Base-by-base conservation (phyloP, 2,113 vertebrate species). In the Zosterops hypoxanthus region DNA sequence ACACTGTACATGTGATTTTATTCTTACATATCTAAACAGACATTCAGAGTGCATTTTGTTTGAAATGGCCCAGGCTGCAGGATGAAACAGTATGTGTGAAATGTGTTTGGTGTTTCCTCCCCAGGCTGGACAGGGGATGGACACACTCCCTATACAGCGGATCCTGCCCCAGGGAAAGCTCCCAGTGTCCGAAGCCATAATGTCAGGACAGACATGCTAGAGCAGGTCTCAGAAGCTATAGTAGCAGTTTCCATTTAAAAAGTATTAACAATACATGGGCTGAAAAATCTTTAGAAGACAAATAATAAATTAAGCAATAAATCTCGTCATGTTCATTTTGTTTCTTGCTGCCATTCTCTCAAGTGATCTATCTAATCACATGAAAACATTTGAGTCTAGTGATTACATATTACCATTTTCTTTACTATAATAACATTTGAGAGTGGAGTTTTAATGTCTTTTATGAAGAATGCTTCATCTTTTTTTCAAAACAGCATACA, bases 81-180 rank as follows among this genome's bases (percentile, higher is more conserved):
- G 34, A 55, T 34, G 39, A 83, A 31, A 14, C 26, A 19, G 2
- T 0, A 0, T 34, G 25, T 7, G 28, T 8, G 23, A 49, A 49
- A 5, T 10, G 19, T 13, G 34, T 21, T 25, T 39, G 39, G 28
- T 2, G 7, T 36, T 36, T 29, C 29, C 22, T 72, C 9, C 39
- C 8, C 14, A n/a, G 61, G 31, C 21, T 56, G 49, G 23, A 23
- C 44, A 79, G 29, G 11, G 13, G 28, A 70, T 2, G 0, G 22
- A 72, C 36, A 52, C 2, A 0, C 5, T 70, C 13, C 34, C 23
- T 36, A 14, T 10, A 4, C 11, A 41, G 26, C 25, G 53, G n/a
- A 57, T 8, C 26, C 21, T 80, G 14, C 10, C 28, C 15, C 17
- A 66, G 29, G 5, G 16, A 4, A 36, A 49, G 17, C 25, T 63